Evolutionary conservation across 92 coral and sea anemone species (phyloP), one percentile per base, ranked within the genome.

Genomic region (Umimayanthus kanabou): DNA sequence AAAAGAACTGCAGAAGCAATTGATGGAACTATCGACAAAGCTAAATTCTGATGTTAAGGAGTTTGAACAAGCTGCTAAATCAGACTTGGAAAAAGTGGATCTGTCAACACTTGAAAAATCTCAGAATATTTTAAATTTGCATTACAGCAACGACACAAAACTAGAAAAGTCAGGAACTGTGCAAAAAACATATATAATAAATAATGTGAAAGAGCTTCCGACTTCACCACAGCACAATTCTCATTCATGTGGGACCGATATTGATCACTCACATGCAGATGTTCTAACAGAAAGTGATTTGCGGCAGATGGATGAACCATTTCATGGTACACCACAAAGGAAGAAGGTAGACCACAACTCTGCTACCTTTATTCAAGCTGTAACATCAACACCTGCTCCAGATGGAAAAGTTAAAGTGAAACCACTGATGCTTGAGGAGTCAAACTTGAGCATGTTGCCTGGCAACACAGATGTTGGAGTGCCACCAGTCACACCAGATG

Each of bases 361-460:
- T 40, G 50, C 87, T 29, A 45, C 87, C 25, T 69, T 83, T 53
- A 69, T 64, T 43, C 53, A 79, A 85, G 90, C 82, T 53, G 81
- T 90, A 13, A 95, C 96, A n/a, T 95, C 96, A 71, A 95, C 98
- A 29, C 98, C 98, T 15, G 77, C 90, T 23, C 47, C 76, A 18
- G 92, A 87, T 66, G 75, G 80, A 67, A 95, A 88, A 81, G 50
- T 64, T 22, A 89, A 85, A 39, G 90, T 93, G 39, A 93, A 89
- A 14, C 90, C 90, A 5, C 69, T 92, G 53, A 88, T 26, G 4
- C 85, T 92, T 58, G 91, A 89, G 49, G 91, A 69, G 77, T 79
- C 76, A 92, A 84, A 76, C 77, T 49, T 69, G 49, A 76, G 6
- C 71, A 18, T 71, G 28, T 50, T 75, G 8, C 73, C 80, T 3